phyloP scores from a whole-genome alignment of 2,113 vertebrate species.

The Rissa tridactyla region DNA sequence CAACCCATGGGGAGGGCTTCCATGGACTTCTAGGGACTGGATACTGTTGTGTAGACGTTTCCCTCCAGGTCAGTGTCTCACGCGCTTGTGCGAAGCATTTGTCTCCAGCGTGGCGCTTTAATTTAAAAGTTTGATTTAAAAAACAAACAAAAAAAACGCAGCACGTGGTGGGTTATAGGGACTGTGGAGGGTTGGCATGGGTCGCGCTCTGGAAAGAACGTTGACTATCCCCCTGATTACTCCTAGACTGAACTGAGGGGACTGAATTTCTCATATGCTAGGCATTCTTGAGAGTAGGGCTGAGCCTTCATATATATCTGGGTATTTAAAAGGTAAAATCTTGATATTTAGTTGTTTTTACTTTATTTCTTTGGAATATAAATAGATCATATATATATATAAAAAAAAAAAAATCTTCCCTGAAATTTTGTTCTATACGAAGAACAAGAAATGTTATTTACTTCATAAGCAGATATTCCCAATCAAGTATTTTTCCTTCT shows the following conservation, averaged over 20 bases:
- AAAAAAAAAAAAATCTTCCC: neutral
- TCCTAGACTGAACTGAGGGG: neutral
- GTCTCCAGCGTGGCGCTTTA: neutral
- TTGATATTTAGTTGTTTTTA: neutral
- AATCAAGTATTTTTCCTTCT: neutral
- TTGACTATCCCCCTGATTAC: too few relatives aligned
- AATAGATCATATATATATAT: neutral
- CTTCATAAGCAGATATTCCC: neutral
- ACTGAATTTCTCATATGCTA: neutral
- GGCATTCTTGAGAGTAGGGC: neutral
- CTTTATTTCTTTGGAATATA: neutral
- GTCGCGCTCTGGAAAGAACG: rapidly evolving
- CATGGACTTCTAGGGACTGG: neutral
- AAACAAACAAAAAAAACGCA: neutral
- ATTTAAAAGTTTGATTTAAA: neutral
- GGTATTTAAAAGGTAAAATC: neutral
- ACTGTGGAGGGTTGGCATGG: neutral
- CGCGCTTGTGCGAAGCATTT: neutral
- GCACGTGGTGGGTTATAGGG: neutral
- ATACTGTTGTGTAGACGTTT: neutral
- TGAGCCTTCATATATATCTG: neutral
- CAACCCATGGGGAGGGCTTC: neutral
- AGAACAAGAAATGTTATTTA: neutral
- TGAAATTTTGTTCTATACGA: neutral
- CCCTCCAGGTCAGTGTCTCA: neutral